Percentiles rank a stretch among this genome's conserved stretches.
phyloP scores from a whole-genome alignment of 2,888 invertebrate species.

The Drosophila nigritarsus region DNA sequence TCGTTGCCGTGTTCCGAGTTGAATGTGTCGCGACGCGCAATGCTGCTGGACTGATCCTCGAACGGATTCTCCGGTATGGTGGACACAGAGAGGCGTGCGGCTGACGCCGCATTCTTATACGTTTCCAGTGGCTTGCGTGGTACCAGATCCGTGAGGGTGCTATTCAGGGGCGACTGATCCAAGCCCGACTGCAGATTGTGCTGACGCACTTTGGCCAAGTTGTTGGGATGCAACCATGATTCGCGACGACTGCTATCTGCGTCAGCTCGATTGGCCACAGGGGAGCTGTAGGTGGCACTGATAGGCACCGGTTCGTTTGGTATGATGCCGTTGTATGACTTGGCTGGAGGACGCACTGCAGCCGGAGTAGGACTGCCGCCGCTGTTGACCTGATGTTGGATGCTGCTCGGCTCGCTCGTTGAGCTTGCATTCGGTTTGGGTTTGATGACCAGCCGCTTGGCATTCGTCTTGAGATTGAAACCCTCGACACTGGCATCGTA shows the following conservation, averaged over 20 bases:
- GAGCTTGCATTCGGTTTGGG: conserved; percentile 83
- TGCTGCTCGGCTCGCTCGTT: not conserved
- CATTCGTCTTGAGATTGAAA: conserved; percentile 87
- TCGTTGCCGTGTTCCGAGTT: conserved; percentile 74
- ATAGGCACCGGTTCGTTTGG: conserved; percentile 39
- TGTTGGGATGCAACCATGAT: conserved; percentile 84
- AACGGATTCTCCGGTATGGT: conserved; percentile 80
- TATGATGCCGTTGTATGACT: conserved; percentile 67
- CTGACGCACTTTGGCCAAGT: conserved; percentile 82
- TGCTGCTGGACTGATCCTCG: conserved; percentile 73
- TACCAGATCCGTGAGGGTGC: conserved; percentile 82
- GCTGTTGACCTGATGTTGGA: conserved; percentile 11
- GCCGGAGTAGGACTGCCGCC: conserved; percentile 10
- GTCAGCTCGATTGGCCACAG: conserved; percentile 10
- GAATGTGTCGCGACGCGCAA: conserved; percentile 68
- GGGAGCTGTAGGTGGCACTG: conserved; percentile 2
- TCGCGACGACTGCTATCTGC: conserved; percentile 78
- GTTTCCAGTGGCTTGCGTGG: conserved; percentile 82
- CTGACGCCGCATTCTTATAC: conserved; percentile 47
- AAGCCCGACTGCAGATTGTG: conserved; percentile 71
- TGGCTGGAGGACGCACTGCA: conserved; percentile 33
- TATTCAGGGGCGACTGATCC: conserved; percentile 75
- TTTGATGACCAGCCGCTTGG: conserved; percentile 91
- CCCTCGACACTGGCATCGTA: conserved; percentile 89
- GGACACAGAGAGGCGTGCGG: conserved; percentile 72